These are phyloP conservation scores for Sebastes diploproa DNA, from an alignment of 2,797 vertebrate species.

Conservation along the genomic window DNA sequence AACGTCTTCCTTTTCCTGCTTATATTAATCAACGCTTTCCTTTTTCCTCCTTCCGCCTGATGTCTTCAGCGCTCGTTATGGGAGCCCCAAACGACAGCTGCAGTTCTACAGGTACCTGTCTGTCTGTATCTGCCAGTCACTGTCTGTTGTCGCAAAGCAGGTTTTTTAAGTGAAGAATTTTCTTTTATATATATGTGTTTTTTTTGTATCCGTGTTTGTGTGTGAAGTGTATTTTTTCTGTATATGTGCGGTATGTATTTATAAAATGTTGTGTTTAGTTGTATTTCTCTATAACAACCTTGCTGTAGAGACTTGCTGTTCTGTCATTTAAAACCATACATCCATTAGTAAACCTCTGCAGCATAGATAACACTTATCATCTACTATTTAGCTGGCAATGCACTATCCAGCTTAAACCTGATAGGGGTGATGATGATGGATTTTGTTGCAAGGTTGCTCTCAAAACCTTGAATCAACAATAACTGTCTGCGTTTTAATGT, in stretches of 20 bases:
- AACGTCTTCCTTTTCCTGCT: constrained; percentile 56
- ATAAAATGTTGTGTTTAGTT: not conserved
- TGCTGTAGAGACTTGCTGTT: constrained; percentile 45
- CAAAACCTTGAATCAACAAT: constrained; percentile 62
- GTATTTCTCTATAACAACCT: constrained; percentile 34
- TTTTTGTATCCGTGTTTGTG: not conserved
- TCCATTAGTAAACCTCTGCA: constrained; percentile 54
- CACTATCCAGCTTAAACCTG: constrained; percentile 62
- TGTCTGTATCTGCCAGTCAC: constrained; percentile 32
- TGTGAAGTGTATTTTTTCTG: not conserved
- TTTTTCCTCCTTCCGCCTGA: constrained; percentile 78
- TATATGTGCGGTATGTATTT: not conserved
- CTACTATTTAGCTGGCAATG: constrained; percentile 66
- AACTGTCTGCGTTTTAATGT: constrained; percentile 29
- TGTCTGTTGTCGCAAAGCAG: not conserved
- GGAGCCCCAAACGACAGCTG: constrained; percentile 99
- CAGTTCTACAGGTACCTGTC: constrained; percentile 98
- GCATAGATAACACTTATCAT: constrained; percentile 47
- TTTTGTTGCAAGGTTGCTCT: constrained; percentile 60
- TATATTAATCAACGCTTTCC: constrained; percentile 59
- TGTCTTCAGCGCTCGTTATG: constrained; percentile 95
- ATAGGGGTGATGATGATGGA: constrained; percentile 47
- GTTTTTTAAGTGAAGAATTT: not conserved
- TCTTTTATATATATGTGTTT: not conserved
- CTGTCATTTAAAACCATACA: constrained; percentile 63